Evolutionary conservation across 2,888 invertebrate genomes (phyloP), one percentile per base, ranked within the genome.

Genomic region (Microchrysa polita): DNA sequence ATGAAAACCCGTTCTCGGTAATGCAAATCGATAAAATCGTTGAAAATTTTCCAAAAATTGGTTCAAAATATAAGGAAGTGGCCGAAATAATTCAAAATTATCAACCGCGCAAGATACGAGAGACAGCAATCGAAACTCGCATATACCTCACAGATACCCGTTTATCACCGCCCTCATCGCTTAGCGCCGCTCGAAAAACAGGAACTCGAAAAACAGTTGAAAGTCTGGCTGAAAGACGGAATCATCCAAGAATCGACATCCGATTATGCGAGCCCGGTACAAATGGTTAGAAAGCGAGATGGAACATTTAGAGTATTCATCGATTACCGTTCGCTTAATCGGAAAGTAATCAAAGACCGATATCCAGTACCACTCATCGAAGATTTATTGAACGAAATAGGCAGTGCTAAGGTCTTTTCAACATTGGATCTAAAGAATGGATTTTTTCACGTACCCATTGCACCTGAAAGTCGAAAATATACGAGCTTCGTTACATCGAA

Each of bases 311-410:
- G 16, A 12, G 57, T 57, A 74, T 83, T 82, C 74, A 77, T 83
- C 0, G 82, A 84, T 73, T 85, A 81, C 74, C 72, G 83, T 16
- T 73, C 73, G 18, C 59, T 83, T 4, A 84, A 84, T 76, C 72
- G 77, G 27, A 78, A 80, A 67, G 79, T 81, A 1, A 73, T 77
- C 1, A 80, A 79, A 63, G 80, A 80, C 40, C 75, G 77, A 59
- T 80, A 76, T 74, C 81, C 81, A 1, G 65, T 83, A 23, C 82
- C 83, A 1, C 57, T 82, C 1, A 83, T 83, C 16, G 81, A 83
- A 71, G 82, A 82, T 74, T 79, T 78, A 10, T 76, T 83, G 20
- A 81, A 81, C 34, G 71, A 71, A 42, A 60, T 80, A 22, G 74
- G 78, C 61, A 76, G 65, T 12, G 77, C 78, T 12, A 75, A 60